Conservation (phyloP, 1,140 invertebrate genomes). For the Drosophila biarmipes region DNA sequence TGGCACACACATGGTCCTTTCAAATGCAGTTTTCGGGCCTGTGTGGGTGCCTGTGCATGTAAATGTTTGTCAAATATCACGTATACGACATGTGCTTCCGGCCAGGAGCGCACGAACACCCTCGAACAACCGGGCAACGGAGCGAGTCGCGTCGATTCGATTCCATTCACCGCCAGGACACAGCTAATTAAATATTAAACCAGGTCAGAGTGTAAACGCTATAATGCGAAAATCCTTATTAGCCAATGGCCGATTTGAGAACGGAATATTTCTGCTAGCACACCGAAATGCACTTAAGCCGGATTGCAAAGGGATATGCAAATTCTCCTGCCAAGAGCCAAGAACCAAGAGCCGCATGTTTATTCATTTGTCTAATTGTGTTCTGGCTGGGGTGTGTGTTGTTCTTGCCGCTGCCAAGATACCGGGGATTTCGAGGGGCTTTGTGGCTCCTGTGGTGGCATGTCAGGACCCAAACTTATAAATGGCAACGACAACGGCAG, state of each 20-base stretch:
- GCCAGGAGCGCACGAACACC: slow-evolving; percentile 51
- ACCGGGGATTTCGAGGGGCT: slow-evolving; percentile 4
- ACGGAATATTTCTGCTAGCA: slow-evolving; percentile 27
- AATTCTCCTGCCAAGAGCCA: slow-evolving; percentile 32
- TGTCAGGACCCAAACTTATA: slow-evolving; percentile 67
- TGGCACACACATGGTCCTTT: slow-evolving; percentile 28
- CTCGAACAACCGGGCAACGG: slow-evolving; percentile 30
- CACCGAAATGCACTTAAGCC: slow-evolving; percentile 36
- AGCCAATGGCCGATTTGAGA: slow-evolving; percentile 44
- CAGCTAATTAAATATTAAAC: slow-evolving; percentile 76
- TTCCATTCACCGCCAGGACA: slow-evolving; percentile 42
- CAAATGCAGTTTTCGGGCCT: slow-evolving; percentile 53
- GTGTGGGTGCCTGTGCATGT: slow-evolving; percentile 39
- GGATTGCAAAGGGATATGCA: slow-evolving; percentile 23
- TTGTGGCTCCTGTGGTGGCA: slow-evolving; percentile 46
- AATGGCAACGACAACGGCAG: slow-evolving; percentile 63
- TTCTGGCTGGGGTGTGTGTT: too few species aligned
- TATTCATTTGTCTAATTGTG: slow-evolving; percentile 79
- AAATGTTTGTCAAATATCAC: slow-evolving; percentile 75
- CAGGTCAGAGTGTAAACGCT: slow-evolving; percentile 55
- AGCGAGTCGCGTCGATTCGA: slow-evolving; percentile 1
- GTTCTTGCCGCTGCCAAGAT: slow-evolving; percentile 35
- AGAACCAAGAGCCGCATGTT: slow-evolving; percentile 46
- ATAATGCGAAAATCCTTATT: slow-evolving; percentile 59
- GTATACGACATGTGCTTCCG: slow-evolving; percentile 74